A percentile compares a stretch with the other conserved stretches of the same genome.
Evolutionary conservation across 2,888 invertebrate genomes (phyloP).

Genomic region (Catonia carolina): DNA sequence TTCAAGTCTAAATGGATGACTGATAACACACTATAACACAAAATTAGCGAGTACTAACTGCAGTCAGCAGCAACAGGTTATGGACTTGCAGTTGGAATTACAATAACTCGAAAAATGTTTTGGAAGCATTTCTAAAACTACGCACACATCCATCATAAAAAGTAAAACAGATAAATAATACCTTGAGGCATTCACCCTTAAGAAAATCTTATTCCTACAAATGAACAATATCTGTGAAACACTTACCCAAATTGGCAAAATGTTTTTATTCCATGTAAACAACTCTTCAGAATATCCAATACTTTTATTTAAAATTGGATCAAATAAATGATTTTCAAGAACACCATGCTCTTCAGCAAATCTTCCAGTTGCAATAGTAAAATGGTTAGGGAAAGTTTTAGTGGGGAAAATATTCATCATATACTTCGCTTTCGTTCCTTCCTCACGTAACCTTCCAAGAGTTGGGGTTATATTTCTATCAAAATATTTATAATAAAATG

Average conservation of each 20-base stretch:
- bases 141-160: too few species aligned
- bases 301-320: conserved; percentile 41
- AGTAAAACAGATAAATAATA: too few species aligned
- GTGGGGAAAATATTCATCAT: conserved; percentile 59
- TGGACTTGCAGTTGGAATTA: too few species aligned
- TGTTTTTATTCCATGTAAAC: conserved; percentile 51
- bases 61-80: too few species aligned
- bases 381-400: conserved; percentile 70
- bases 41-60: too few species aligned
- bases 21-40: too few species aligned
- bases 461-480: conserved; percentile 51
- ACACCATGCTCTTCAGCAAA: conserved; percentile 64
- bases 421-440: conserved; percentile 52
- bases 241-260: conserved; percentile 54
- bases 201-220: too few species aligned
- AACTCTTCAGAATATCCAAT: conserved; percentile 41
- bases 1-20: too few species aligned
- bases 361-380: conserved; percentile 61
- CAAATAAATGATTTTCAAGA: conserved; percentile 54
- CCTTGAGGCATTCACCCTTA: too few species aligned
- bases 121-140: too few species aligned
- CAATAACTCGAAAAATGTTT: too few species aligned
- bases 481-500: conserved; percentile 51
- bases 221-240: too few species aligned
- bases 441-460: conserved; percentile 49